Base-by-base conservation (phyloP, 2,797 vertebrate genomes). In the Pseudochirops cupreus region DNA sequence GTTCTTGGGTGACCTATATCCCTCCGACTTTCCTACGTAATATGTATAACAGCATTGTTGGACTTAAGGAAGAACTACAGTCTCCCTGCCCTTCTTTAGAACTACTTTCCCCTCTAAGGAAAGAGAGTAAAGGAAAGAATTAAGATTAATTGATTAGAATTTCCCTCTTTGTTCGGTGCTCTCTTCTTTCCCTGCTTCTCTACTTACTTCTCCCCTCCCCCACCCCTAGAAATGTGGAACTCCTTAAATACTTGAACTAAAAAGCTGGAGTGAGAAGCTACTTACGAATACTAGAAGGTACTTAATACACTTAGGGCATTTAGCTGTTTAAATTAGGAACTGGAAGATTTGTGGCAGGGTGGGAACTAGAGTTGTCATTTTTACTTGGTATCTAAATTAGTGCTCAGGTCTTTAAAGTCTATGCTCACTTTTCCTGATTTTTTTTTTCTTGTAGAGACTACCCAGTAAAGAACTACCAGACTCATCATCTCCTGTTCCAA, bases 381-480 rank as follows among this genome's bases (percentile, higher is more conserved):
- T 82, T 46, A 82, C 74, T 82, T 92, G 93, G 33, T 95, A 56
- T 62, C 28, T 93, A 33, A 55, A 67, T 57, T 59, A 91, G 56
- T 95, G 52, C 21, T 91, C 95, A 39, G 28, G 33, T 52, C 94
- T 97, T 94, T 0, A 92, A 96, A 53, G 31, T 50, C 92, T 3
- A 0, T n/a, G 46, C 93, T 59, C 91, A 92, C 1, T 56, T 93
- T 94, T 55, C 26, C 2, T 91, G 11, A 97, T 98, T 98, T 55
- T 97, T 90, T 97, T 91, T 97, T 97, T 55, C 92, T 91, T 94
- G 93, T 97, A 99, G 99, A 99, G 99, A 98, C 99, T 99, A 98
- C 98, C 99, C 97, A 99, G 99, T 98, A 99, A 99, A 99, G 99
- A 99, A 98, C 99, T 99, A 94, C 99, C 99, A 92, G 99, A 99